Base-by-base conservation (phyloP, 2,113 vertebrate genomes). In the Ginglymostoma cirratum region DNA sequence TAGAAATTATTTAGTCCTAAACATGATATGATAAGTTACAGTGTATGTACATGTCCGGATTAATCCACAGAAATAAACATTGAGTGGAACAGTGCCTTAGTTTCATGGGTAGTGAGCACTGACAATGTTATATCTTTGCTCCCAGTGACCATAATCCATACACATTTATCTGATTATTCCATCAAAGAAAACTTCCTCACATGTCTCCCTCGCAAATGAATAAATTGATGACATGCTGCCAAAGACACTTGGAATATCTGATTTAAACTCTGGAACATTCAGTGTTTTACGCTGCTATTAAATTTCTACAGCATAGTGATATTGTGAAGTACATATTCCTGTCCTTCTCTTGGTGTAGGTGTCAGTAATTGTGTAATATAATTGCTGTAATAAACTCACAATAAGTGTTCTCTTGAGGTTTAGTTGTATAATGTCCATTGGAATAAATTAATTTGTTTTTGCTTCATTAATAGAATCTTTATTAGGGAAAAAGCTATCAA, bases 341-440 rank as follows among this genome's bases (percentile, higher is more conserved):
- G 66, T 45, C 21, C 89, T 70, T 76, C 42, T 76, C 24, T 95
- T 95, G 27, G 69, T 95, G 38, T 95, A 52, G 94, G 94, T 95
- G 42, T 95, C 96, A 97, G 97, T 97, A 98, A 98, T 98, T 97
- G 97, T 97, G 83, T 97, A 96, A 97, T 97, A 98, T 98, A 97
- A 98, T 98, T 98, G 97, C 97, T 97, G 97, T 97, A 97, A 97
- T 98, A 97, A 98, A 98, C 97, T 96, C 97, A 97, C 97, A 97
- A 95, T 98, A 98, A 98, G 98, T 97, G 97, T 97, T 97, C 97
- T 97, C 97, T 97, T 97, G 97, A 97, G 97, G 97, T 97, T 96
- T 96, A 96, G 96, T 61, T 97, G 97, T 97, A 97, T 97, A 98
- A 97, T 97, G 97, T 97, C 97, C 97, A 97, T 96, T 96, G 97